Evolutionary conservation across 2,113 vertebrate species (phyloP).

Genomic region (Lucifuga dentata): DNA sequence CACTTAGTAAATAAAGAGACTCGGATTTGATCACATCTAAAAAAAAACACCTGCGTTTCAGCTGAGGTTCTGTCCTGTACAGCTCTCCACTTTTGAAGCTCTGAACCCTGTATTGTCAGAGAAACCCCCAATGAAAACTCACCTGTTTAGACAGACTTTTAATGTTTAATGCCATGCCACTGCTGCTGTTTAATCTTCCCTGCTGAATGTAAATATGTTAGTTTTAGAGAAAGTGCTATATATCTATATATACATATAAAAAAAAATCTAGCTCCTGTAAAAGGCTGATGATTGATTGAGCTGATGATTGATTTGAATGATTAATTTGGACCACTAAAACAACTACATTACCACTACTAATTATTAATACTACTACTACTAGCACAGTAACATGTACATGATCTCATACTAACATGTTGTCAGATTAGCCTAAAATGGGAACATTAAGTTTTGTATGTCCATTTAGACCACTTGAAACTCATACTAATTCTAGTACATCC

Average conservation of each 20-base stretch:
- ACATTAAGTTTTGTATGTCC: constrained; percentile 2
- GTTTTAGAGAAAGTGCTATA: not conserved
- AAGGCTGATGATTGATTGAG: not conserved
- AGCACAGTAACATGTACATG: constrained; percentile 3
- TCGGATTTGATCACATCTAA: not conserved
- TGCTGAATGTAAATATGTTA: not conserved
- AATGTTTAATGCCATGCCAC: constrained; percentile 13
- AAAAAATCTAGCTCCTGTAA: too few relatives aligned
- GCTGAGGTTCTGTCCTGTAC: constrained; percentile 10
- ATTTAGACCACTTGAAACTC: constrained; percentile 40
- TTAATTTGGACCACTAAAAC: not conserved
- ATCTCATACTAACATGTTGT: constrained; percentile 4
- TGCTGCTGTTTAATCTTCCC: constrained; percentile 7
- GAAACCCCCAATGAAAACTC: constrained; percentile 20
- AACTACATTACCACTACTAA: not conserved
- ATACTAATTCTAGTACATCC: constrained; percentile 39
- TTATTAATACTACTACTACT: not conserved
- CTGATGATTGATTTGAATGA: not conserved
- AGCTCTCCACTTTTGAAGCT: not conserved
- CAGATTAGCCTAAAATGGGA: constrained; percentile 2
- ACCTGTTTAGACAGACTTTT: constrained; percentile 3
- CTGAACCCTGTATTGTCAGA: constrained; percentile 28
- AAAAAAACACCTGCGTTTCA: not conserved
- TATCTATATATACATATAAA: not conserved
- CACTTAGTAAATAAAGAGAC: constrained; percentile 3